Evolutionary conservation across 1,140 invertebrate species (phyloP).

Genomic region (Palaemon carinicauda): DNA sequence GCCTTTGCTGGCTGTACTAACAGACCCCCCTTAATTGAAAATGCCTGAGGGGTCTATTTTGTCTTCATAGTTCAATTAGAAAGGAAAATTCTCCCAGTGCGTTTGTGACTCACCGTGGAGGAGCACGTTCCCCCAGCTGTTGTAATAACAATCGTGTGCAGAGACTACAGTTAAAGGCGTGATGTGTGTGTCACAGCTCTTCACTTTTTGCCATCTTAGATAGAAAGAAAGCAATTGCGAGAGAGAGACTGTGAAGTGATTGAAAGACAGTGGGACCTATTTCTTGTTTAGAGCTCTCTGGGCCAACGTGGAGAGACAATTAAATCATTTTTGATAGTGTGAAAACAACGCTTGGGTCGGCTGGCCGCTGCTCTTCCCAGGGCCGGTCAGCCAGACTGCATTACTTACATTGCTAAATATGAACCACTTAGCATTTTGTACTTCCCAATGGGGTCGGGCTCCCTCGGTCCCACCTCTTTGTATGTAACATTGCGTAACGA

Average conservation of each 20-base stretch:
- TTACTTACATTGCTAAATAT: slow-evolving; percentile 52
- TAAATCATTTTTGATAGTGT: slow-evolving; percentile 44
- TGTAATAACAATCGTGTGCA: slow-evolving; percentile 45
- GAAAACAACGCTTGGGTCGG: slow-evolving; percentile 56
- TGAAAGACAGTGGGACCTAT: slow-evolving; percentile 21
- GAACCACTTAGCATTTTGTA: slow-evolving; percentile 58
- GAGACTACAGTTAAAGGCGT: slow-evolving; percentile 25
- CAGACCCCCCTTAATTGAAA: too few relatives aligned
- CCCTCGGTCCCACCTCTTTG: slow-evolving; percentile 53
- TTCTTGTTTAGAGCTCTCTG: slow-evolving; percentile 25
- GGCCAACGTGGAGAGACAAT: slow-evolving; percentile 41
- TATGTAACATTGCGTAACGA: slow-evolving; percentile 55
- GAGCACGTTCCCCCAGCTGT: slow-evolving; percentile 48
- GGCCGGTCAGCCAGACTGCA: slow-evolving; percentile 50
- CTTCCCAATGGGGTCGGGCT: slow-evolving; percentile 55
- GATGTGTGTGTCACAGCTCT: not conserved
- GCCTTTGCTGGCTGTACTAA: slow-evolving; percentile 20
- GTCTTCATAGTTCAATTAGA: too few relatives aligned
- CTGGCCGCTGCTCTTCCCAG: slow-evolving; percentile 22
- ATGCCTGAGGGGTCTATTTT: too few relatives aligned
- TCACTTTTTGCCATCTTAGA: not conserved
- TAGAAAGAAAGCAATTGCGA: too few relatives aligned
- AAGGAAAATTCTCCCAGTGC: slow-evolving; percentile 43
- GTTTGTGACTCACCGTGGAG: slow-evolving; percentile 54
- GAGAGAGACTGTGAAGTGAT: slow-evolving; percentile 41